These are phyloP conservation scores for Hoplodrina ambigua DNA, from an alignment of 2,888 invertebrate species.

Conservation along the genomic window DNA sequence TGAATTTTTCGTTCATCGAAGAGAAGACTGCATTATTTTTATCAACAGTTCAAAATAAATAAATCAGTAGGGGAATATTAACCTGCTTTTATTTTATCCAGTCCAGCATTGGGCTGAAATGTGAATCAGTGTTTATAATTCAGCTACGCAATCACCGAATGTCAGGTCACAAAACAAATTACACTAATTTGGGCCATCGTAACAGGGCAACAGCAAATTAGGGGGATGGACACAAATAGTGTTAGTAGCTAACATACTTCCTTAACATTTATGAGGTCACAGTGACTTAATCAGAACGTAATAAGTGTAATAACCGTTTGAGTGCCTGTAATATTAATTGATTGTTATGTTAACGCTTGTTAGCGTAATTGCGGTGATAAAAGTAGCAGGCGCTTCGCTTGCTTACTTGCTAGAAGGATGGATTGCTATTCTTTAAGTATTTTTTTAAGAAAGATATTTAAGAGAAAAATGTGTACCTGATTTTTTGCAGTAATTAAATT, in stretches of 20 bases:
- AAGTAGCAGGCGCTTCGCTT: conserved; percentile 20
- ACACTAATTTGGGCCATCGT: conserved; percentile 60
- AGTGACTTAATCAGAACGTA: conserved; percentile 52
- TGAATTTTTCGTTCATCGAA: too few relatives aligned
- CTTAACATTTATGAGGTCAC: conserved; percentile 47
- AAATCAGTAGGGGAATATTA: too few relatives aligned
- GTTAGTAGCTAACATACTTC: conserved; percentile 49
- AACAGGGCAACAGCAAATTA: conserved; percentile 57
- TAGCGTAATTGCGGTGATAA: conserved; percentile 24
- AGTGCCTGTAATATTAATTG: conserved; percentile 28
- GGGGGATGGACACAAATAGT: conserved; percentile 52
- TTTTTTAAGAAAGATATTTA: too few relatives aligned
- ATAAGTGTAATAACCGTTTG: conserved; percentile 45
- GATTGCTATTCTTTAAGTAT: too few relatives aligned
- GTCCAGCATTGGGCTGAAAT: too few relatives aligned
- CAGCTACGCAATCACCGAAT: conserved; percentile 25
- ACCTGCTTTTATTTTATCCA: too few relatives aligned
- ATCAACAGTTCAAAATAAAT: too few relatives aligned
- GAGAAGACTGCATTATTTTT: too few relatives aligned
- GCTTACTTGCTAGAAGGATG: not conserved
- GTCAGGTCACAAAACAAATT: conserved; percentile 54
- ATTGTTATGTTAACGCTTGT: conserved; percentile 7
- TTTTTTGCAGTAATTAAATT: too few relatives aligned
- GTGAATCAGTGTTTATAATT: not conserved
- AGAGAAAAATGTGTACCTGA: too few relatives aligned